A percentile compares a stretch with the other conserved stretches of the same genome.
Evolutionary conservation across 1,140 invertebrate genomes (phyloP).

Genomic region (Macrosteles quadrilineatus): DNA sequence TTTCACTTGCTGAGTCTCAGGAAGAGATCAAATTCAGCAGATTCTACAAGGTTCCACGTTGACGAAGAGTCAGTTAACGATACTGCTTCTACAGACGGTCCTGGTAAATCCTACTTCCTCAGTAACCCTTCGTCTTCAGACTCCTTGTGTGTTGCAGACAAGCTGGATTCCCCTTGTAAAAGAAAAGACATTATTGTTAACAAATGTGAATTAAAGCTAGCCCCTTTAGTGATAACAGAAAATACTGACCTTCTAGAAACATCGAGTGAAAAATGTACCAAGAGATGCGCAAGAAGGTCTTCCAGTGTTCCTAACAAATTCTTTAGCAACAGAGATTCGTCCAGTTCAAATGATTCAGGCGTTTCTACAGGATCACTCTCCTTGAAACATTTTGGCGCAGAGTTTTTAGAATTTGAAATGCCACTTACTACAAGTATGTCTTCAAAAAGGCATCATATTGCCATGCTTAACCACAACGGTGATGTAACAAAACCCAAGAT

Average conservation of each 20-base stretch:
- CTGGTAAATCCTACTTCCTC: not conserved
- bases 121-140: conserved; percentile 17
- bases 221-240: not conserved
- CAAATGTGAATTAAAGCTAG: not conserved
- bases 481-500: conserved; percentile 46
- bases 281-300: conserved; percentile 59
- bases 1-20: conserved; percentile 38
- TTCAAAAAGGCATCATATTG: conserved; percentile 49
- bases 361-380: conserved; percentile 70
- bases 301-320: conserved; percentile 78
- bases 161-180: not conserved
- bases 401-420: conserved; percentile 68
- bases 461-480: conserved; percentile 44
- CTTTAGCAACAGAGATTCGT: conserved; percentile 68
- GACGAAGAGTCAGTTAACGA: not conserved
- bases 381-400: conserved; percentile 54
- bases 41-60: conserved; percentile 58
- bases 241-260: conserved; percentile 6
- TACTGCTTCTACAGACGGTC: not conserved
- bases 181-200: not conserved
- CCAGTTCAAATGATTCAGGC: conserved; percentile 82
- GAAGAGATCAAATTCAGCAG: conserved; percentile 69
- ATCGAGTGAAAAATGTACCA: not conserved
- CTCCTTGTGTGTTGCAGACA: not conserved
- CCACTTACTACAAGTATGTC: conserved; percentile 50